Conservation (phyloP, 2,888 invertebrate genomes). For the Metacarcinus magister region DNA sequence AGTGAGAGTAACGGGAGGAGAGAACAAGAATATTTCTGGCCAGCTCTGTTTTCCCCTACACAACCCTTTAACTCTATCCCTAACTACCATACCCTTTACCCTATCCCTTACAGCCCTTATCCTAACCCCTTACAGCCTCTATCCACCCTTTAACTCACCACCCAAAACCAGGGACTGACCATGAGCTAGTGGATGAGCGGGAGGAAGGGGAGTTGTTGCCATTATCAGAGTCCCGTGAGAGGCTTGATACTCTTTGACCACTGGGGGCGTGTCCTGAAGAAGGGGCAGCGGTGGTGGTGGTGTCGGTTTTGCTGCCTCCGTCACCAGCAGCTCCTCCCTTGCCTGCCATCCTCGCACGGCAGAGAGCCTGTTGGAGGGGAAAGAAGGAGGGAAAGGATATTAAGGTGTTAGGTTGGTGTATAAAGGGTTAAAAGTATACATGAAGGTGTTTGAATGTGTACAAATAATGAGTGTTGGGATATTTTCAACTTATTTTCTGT, state of each 20-base stretch:
- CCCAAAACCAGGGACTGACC: conserved; percentile 87
- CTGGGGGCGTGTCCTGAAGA: conserved; percentile 64
- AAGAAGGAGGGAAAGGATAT: not conserved
- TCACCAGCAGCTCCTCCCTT: conserved; percentile 74
- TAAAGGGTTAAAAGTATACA: not conserved
- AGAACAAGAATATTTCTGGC: too few relatives aligned
- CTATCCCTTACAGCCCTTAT: not conserved
- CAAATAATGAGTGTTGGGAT: too few relatives aligned
- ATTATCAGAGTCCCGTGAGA: conserved; percentile 82
- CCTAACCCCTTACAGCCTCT: not conserved
- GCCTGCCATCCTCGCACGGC: conserved; percentile 82
- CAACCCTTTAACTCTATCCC: not conserved
- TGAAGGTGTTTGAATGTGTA: not conserved
- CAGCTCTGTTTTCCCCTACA: too few relatives aligned
- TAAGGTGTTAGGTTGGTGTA: not conserved
- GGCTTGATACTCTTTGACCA: conserved; percentile 79
- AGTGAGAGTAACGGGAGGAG: too few relatives aligned
- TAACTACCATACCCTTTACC: not conserved
- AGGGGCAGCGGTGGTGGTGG: not conserved
- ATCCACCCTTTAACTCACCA: not conserved
- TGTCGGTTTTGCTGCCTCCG: not conserved
- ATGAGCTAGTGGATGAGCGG: conserved; percentile 95
- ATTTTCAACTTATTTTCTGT: not conserved
- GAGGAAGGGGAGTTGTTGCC: conserved; percentile 82
- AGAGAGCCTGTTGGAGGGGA: conserved; percentile 79